Base-by-base conservation (phyloP, 2,113 vertebrate species). In the Peromyscus polionotus region DNA sequence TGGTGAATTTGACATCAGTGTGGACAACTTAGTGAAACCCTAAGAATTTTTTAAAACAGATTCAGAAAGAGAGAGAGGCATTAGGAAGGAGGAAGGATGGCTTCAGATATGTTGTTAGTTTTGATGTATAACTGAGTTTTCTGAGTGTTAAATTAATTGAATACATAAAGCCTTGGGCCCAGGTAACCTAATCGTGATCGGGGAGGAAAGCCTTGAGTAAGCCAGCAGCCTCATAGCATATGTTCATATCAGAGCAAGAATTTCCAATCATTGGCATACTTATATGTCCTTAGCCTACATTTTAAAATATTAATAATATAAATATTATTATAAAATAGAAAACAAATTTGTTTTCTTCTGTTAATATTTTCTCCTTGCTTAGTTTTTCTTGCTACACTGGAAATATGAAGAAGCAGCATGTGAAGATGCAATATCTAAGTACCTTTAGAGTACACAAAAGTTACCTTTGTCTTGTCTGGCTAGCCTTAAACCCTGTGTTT, bases 401-500 rank as follows among this genome's bases (percentile, higher is more conserved):
- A 89, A 94, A 73, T 76, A 85, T 22, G 70, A 85, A 88, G 89
- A 20, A 54, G 14, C 77, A 84, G 94, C 89, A 87, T 96, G 59
- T 90, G 68, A 72, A 73, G 24, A 84, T 88, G 51, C 92, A 61
- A 10, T 87, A 63, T 61, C 72, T 91, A 28, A 79, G 36, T 76
- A 72, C 42, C 36, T 45, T 26, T n/a, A 31, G 75, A 94, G 42
- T 84, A 59, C 39, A 77, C 67, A 65, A 57, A 91, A 61, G 24
- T 88, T 95, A 73, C 72, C 65, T 93, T 89, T 39, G 83, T 65
- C 70, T 94, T 87, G 45, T 65, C 87, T 94, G 94, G 86, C 81
- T 79, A 80, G 48, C 36, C 19, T 80, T 39, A 95, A 51, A 84
- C 63, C 67, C 90, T 14, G 0, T 51, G 26, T 88, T 93, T 85